phyloP scores from a whole-genome alignment of 2,888 invertebrate genomes.

The Lithophane semibrunnea region DNA sequence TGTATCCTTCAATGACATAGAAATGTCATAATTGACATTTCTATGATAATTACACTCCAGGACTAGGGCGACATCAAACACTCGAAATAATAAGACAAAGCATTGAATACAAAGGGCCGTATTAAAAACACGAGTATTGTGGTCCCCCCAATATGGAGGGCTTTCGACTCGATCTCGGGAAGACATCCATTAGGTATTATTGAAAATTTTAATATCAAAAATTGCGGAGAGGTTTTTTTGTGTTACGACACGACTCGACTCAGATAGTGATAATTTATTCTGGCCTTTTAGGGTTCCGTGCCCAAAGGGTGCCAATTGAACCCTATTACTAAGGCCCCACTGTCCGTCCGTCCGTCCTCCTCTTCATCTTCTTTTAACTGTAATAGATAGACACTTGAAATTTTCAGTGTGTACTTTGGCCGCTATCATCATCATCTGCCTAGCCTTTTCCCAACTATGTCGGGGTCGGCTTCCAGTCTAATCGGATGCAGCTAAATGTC shows the following conservation, averaged over 20 bases:
- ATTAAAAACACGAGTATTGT: conserved; percentile 80
- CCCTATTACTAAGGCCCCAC: too few relatives aligned
- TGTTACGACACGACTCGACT: conserved; percentile 68
- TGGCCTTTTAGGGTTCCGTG: too few relatives aligned
- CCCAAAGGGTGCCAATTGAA: too few relatives aligned
- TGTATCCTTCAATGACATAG: conserved; percentile 63
- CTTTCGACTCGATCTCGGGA: conserved; percentile 79
- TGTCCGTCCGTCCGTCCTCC: too few relatives aligned
- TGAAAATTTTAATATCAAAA: conserved; percentile 91
- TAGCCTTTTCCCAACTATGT: too few relatives aligned
- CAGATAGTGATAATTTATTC: too few relatives aligned
- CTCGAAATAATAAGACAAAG: conserved; percentile 80
- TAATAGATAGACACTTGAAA: too few relatives aligned
- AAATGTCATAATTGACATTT: conserved; percentile 77
- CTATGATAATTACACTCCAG: conserved; percentile 75
- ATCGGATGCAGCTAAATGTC: too few relatives aligned
- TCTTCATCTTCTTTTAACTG: too few relatives aligned
- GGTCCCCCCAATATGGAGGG: conserved; percentile 84
- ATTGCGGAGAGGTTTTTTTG: conserved; percentile 78
- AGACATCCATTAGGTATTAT: conserved; percentile 90
- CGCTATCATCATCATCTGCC: too few relatives aligned
- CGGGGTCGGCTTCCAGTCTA: too few relatives aligned
- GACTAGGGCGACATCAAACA: conserved; percentile 82
- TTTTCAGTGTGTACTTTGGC: too few relatives aligned
- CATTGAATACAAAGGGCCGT: conserved; percentile 79